Conservation (phyloP, 2,113 vertebrate genomes). For the Pseudorhombus dupliciocellatus region DNA sequence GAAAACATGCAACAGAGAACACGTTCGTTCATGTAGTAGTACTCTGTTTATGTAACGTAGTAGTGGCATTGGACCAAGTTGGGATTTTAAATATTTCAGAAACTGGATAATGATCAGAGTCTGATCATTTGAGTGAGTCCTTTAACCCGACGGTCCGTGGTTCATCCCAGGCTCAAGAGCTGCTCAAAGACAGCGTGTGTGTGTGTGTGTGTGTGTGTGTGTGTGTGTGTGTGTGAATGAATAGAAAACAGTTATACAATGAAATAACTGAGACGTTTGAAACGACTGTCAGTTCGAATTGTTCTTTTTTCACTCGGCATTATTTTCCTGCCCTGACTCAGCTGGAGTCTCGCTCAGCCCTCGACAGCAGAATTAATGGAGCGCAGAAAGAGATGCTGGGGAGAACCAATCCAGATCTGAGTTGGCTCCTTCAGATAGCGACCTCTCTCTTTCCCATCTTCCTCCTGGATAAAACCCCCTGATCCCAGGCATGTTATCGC, state of each 20-base stretch:
- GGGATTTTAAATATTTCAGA: no score
- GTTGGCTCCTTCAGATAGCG: constrained; percentile 50
- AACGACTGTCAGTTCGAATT: not conserved
- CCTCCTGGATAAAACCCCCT: constrained; percentile 64
- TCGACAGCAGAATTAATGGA: constrained; percentile 22
- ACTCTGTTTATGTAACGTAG: no score
- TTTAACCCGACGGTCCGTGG: no score
- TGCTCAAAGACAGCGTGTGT: no score
- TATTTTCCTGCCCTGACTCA: not conserved
- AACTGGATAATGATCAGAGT: no score
- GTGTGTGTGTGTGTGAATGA: not conserved
- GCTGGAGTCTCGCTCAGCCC: not conserved
- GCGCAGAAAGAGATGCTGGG: constrained; percentile 18
- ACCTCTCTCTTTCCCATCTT: constrained; percentile 61
- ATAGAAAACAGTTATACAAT: not conserved
- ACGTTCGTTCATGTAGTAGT: no score
- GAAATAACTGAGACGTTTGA: not conserved
- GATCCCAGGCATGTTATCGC: constrained; percentile 65
- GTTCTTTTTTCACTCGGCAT: not conserved
- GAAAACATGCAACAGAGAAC: not conserved
- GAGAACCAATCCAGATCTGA: constrained; percentile 50
- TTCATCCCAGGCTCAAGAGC: no score
- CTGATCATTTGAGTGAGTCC: no score
- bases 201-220: no score
- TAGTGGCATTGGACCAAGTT: no score